phyloP scores from a whole-genome alignment of 2,113 vertebrate genomes.

The Machaerirhynchus nigripectus region DNA sequence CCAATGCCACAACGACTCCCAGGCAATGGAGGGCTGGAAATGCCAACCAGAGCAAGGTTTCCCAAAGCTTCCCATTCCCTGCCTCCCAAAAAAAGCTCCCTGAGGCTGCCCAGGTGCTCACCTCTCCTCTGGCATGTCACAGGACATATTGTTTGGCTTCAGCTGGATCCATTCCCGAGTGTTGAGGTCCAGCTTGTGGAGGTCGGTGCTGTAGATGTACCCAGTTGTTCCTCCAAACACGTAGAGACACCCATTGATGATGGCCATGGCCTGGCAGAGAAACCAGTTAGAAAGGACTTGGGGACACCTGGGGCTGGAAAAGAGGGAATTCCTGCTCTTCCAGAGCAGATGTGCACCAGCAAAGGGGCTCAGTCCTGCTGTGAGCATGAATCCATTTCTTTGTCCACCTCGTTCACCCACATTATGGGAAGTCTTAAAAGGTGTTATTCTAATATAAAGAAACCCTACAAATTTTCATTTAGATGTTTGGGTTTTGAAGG shows the following conservation, averaged over 20 bases:
- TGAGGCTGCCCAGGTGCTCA: constrained; percentile 15
- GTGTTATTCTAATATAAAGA: neutral
- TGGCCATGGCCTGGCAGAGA: constrained; percentile 89
- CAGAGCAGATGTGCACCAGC: neutral
- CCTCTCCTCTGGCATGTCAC: constrained; percentile 94
- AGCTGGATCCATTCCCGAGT: constrained; percentile 94
- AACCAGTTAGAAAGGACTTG: rapidly evolving
- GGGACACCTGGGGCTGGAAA: neutral
- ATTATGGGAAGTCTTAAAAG: rapidly evolving
- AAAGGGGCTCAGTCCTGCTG: neutral
- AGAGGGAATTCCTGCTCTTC: neutral
- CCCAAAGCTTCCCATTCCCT: neutral
- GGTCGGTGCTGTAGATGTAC: constrained; percentile 96
- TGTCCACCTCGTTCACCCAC: rapidly evolving
- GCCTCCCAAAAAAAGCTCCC: neutral
- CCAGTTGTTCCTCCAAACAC: constrained; percentile 97
- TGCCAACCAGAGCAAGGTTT: neutral
- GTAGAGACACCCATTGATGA: constrained; percentile 94
- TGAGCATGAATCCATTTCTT: neutral
- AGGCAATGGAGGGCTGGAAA: neutral
- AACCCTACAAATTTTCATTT: neutral
- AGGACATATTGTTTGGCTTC: constrained; percentile 91
- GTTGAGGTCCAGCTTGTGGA: constrained; percentile 94
- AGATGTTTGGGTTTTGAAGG: neutral
- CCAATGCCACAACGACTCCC: neutral